phyloP scores from a whole-genome alignment of 2,113 vertebrate species.

The Craseonycteris thonglongyai region DNA sequence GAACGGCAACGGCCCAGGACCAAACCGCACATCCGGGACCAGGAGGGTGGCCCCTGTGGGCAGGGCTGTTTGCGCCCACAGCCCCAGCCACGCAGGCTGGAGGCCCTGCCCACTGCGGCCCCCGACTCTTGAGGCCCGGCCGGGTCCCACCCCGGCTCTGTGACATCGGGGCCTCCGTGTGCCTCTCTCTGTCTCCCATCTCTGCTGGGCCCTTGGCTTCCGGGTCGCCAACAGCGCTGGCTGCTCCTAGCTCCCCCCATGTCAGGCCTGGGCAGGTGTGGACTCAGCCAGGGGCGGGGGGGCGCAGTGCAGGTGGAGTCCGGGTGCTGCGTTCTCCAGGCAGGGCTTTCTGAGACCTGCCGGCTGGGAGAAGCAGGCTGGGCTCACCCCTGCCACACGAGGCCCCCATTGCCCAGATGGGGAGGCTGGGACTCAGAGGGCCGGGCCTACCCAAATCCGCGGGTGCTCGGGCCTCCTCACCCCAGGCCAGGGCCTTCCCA shows the following conservation, averaged over 20 bases:
- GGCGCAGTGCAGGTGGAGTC: accelerated
- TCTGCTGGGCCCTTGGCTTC: no score
- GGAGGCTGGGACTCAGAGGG: no score
- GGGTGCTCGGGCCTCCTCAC: not conserved
- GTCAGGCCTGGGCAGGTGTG: not conserved
- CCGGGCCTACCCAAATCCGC: accelerated
- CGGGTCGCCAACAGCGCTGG: accelerated
- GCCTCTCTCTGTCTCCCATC: not conserved
- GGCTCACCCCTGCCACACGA: not conserved
- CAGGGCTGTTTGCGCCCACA: not conserved
- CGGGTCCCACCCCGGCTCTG: no score
- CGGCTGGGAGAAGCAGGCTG: not conserved
- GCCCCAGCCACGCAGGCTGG: not conserved
- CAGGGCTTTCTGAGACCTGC: not conserved
- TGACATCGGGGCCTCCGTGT: accelerated
- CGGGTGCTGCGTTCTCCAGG: not conserved
- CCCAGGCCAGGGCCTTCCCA: not conserved
- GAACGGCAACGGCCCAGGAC: not conserved
- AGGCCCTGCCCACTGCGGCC: accelerated
- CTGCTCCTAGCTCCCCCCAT: accelerated
- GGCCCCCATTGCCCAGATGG: no score
- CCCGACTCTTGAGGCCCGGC: no score
- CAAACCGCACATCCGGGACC: not conserved
- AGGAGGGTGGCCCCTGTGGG: not conserved
- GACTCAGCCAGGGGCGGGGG: not conserved